These are phyloP conservation scores for Orthonychiurus folsomi DNA, from an alignment of 2,888 invertebrate species.

Conservation along the genomic window DNA sequence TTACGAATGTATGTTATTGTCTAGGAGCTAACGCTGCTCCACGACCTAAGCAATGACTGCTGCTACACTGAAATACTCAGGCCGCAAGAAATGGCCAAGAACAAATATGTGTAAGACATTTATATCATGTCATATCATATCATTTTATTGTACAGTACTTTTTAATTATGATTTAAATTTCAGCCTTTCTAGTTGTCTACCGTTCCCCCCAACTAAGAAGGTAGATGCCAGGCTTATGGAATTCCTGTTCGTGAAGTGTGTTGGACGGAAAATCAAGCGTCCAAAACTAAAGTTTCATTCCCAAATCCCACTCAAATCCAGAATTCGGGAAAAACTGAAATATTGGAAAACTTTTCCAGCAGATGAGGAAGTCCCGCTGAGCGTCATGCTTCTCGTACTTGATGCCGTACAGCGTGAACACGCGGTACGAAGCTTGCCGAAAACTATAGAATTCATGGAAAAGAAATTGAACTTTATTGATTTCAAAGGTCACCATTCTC, in stretches of 20 bases:
- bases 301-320: background rate
- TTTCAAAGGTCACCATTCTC: slow-evolving; percentile 20
- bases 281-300: slow-evolving; percentile 1
- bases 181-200: no score
- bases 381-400: slow-evolving; percentile 17
- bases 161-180: no score
- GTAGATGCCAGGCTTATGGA: no score
- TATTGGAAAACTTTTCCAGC: slow-evolving; percentile 4
- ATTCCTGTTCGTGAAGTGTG: background rate
- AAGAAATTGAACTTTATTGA: slow-evolving; percentile 13
- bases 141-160: no score
- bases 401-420: slow-evolving; percentile 18
- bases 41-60: slow-evolving; percentile 6
- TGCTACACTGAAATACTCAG: background rate
- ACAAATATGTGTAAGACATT: background rate
- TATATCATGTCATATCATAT: no score
- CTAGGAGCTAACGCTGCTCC: no score
- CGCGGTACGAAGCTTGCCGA: slow-evolving; percentile 18
- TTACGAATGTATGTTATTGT: no score
- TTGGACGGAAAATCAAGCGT: no score
- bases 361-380: slow-evolving; percentile 13
- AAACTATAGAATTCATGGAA: slow-evolving; percentile 19
- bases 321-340: background rate
- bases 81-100: background rate
- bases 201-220: no score